Conservation (phyloP, 2,797 vertebrate species). For the Amazona finschi region DNA sequence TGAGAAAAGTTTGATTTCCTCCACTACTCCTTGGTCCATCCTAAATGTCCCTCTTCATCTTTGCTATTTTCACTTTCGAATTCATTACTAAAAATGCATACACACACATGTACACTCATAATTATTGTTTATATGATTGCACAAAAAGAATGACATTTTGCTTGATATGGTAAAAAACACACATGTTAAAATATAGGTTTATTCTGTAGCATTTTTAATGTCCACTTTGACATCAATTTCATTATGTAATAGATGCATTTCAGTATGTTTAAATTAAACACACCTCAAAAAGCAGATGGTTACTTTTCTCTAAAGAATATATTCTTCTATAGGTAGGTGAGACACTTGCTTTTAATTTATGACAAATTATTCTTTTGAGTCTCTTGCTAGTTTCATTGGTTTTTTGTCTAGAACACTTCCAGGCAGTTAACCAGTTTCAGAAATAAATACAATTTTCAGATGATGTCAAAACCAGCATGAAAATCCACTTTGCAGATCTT, state of each 20-base stretch:
- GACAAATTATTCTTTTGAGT: background rate
- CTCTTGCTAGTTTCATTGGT: background rate
- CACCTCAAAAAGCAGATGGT: background rate
- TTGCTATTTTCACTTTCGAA: background rate
- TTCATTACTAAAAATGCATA: background rate
- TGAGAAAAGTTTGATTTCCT: background rate
- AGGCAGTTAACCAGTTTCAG: background rate
- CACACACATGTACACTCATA: background rate
- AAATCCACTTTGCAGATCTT: background rate
- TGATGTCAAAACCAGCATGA: background rate
- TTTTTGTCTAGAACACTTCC: background rate
- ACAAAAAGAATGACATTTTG: background rate
- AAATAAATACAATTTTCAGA: background rate
- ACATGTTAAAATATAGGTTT: background rate
- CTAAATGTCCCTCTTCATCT: background rate
- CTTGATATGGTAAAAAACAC: background rate
- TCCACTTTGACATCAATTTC: background rate
- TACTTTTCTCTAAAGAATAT: background rate
- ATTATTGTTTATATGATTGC: background rate
- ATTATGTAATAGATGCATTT: background rate
- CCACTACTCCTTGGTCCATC: background rate
- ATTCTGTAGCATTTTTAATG: background rate
- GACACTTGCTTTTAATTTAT: slow-evolving; percentile 2
- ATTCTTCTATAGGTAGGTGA: background rate
- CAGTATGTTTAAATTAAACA: background rate